Conservation (phyloP, 2,113 vertebrate genomes). For the Poeciliopsis turrubarensis region DNA sequence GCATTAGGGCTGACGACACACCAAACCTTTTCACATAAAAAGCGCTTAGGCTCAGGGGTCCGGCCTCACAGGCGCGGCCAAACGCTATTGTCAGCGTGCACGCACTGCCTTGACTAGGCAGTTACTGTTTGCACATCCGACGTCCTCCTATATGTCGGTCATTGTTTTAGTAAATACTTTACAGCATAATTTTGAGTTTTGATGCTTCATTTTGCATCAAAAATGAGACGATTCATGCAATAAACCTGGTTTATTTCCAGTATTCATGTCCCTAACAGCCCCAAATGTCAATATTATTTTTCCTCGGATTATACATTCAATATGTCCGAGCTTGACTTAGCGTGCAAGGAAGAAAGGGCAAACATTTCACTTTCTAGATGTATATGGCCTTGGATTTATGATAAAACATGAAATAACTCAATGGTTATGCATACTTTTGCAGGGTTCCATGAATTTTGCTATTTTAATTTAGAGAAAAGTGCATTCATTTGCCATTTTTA, state of each 20-base stretch:
- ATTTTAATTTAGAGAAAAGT: neutral
- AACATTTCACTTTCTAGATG: neutral
- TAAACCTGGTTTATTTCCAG: neutral
- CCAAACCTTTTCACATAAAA: conserved; percentile 74
- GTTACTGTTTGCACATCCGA: conserved; percentile 55
- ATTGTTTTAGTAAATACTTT: conserved; percentile 8
- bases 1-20: conserved; percentile 69
- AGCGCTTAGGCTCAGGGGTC: conserved; percentile 66
- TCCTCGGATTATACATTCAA: neutral
- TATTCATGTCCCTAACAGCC: neutral
- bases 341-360: neutral
- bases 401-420: neutral
- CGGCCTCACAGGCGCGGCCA: conserved; percentile 48
- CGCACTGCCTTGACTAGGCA: conserved; percentile 33
- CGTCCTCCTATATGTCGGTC: conserved; percentile 2
- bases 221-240: neutral
- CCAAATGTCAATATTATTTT: neutral
- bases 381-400: neutral
- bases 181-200: neutral
- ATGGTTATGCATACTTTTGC: too few species aligned
- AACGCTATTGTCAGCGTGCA: conserved; percentile 66
- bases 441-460: neutral
- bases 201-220: too few species aligned
- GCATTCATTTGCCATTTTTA: neutral
- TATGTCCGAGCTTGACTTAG: neutral